phyloP scores from a whole-genome alignment of 2,113 vertebrate species.

The Sapajus apella region DNA sequence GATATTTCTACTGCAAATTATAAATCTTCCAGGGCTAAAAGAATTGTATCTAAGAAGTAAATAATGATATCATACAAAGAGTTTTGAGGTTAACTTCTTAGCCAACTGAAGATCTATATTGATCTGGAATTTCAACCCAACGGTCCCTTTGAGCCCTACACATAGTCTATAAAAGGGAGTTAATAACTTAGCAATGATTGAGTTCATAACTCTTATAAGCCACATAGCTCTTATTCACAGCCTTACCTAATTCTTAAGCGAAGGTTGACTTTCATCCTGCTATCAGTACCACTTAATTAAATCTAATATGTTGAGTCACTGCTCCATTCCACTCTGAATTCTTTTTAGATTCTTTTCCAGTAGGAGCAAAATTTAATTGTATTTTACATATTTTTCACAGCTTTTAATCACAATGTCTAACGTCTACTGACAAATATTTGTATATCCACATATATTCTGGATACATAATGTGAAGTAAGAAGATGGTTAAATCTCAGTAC shows the following conservation, averaged over 20 bases:
- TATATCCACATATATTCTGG: not conserved
- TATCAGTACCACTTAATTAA: not conserved
- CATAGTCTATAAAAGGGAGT: not conserved
- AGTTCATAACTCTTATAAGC: not conserved
- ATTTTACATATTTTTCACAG: not conserved
- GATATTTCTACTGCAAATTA: not conserved
- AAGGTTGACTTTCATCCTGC: not conserved
- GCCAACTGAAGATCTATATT: not conserved
- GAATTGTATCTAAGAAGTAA: not conserved
- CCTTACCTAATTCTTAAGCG: not conserved
- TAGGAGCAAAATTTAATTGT: not conserved
- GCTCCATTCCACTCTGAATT: not conserved
- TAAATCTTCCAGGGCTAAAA: not conserved
- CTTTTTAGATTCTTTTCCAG: not conserved
- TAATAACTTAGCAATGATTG: not conserved
- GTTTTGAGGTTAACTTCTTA: not conserved
- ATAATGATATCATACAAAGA: not conserved
- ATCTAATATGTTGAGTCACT: not conserved
- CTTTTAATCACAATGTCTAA: not conserved
- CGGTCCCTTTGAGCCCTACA: not conserved
- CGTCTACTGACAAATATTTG: not conserved
- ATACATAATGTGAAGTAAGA: not conserved
- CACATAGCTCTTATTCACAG: not conserved
- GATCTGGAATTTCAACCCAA: not conserved
- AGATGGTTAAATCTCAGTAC: not conserved